Evolutionary conservation across 2,797 vertebrate genomes (phyloP), one percentile per base, ranked within the genome.

Genomic region (Holocentrus rufus): DNA sequence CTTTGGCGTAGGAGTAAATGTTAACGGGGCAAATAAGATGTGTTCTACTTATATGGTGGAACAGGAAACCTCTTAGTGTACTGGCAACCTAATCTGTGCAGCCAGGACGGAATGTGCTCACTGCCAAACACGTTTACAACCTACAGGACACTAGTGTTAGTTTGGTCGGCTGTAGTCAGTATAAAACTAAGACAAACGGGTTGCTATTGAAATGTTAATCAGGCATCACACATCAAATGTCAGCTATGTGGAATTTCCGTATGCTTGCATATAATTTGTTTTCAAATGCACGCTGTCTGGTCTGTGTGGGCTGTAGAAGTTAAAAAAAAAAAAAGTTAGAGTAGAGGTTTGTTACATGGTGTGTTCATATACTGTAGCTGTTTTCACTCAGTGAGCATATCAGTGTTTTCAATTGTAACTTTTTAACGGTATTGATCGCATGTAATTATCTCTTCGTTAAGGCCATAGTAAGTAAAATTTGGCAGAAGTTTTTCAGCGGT

Each of bases 31-130:
- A 85, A 87, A 76, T 23, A 60, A 75, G 80, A 76, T 65, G 72
- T 70, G 81, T 73, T 82, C 36, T 79, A 66, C 72, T 91, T 90
- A 89, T 72, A 65, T 68, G 72, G 63, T 79, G 79, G 81, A 83
- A 85, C 85, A 90, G 90, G 85, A 91, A 90, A 87, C 83, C 83
- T 90, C 77, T 83, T 80, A 81, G 76, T 85, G 84, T 77, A 73
- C 82, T 84, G 81, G 88, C 90, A 90, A 90, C 85, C 76, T 85
- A 90, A 89, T 91, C 88, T 88, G 87, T 86, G 88, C 88, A 78
- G 80, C 74, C 74, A 70, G 91, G 88, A 92, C 91, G 90, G 91
- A 92, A 92, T 92, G 91, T 92, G 91, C 92, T 87, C 75, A 79
- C 79, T 80, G 91, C 84, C 77, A 81, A 77, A 87, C 77, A 80